Evolutionary conservation across 2,797 vertebrate genomes (phyloP).

Genomic region (Graptemys geographica): DNA sequence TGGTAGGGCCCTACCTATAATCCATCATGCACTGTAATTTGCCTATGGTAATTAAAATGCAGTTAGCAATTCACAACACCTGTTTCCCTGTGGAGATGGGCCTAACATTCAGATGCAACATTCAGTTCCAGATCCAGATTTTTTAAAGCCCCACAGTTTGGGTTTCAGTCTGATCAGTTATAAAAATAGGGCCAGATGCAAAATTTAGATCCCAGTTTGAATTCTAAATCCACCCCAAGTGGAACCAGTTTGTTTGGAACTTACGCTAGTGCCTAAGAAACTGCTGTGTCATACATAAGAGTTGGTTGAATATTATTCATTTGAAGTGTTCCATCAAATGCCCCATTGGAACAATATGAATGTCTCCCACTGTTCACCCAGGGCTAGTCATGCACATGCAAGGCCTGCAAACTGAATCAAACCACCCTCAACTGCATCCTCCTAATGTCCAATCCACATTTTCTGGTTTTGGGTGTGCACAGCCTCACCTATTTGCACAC

Average conservation of each 20-base stretch:
- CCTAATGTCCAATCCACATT: not conserved
- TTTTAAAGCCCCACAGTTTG: not conserved
- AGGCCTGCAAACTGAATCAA: slow-evolving; percentile 54
- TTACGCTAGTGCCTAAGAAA: slow-evolving; percentile 39
- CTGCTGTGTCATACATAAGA: slow-evolving; percentile 2
- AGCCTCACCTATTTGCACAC: slow-evolving; percentile 19
- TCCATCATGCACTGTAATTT: not conserved
- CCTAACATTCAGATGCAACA: not conserved
- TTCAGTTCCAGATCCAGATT: not conserved
- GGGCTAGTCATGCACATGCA: slow-evolving; percentile 20
- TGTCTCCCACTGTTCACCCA: slow-evolving; percentile 23
- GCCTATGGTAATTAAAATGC: not conserved
- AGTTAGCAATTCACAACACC: not conserved
- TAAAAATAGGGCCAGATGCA: not conserved
- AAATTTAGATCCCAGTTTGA: not conserved
- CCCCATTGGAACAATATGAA: no score
- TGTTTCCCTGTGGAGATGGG: not conserved
- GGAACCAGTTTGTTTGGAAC: slow-evolving; percentile 11
- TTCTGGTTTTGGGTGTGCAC: slow-evolving; percentile 46
- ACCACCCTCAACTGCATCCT: not conserved
- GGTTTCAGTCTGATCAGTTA: not conserved
- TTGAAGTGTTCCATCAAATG: not conserved
- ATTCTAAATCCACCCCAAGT: slow-evolving; percentile 15
- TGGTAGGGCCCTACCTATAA: no score
- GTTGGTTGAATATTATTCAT: not conserved